Evolutionary conservation across 2,113 vertebrate genomes (phyloP), one percentile per base, ranked within the genome.

Genomic region (Edolisoma coerulescens): DNA sequence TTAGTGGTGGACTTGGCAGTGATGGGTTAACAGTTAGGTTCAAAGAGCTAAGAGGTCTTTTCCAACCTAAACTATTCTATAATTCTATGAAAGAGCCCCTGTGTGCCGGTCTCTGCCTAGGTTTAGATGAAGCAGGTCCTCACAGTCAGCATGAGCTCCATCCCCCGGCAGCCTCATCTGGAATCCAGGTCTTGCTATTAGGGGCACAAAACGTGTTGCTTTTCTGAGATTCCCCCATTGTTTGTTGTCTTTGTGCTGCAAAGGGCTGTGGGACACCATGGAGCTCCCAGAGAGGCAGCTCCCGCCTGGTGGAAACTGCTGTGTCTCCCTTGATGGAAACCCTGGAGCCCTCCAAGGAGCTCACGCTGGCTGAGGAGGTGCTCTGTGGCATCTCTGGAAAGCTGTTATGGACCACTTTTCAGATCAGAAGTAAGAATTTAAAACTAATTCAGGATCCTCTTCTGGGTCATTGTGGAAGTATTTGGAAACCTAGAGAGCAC

Each of bases 361-460:
- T 61, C 32, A 23, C 0, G 0, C 24, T 42, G 39, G 12, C 42
- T 59, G 56, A 75, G 35, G 35, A 50, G 7, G 15, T 64, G 42
- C 19, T 56, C 33, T 30, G 27, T 81, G 45, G 19, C 49, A 47
- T 65, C 41, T 70, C 71, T 35, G 32, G 32, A 61, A 61, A 80
- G 71, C 11, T 76, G 33, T n/a, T 69, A 33, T 2, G 5, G 30
- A 35, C 35, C 32, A 30, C 41, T 56, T 69, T 71, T 61, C 49
- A 63, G 16, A 47, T 16, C n/a, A 86, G 76, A 57, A 71, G 11
- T 15, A 26, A 39, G 47, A 71, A 74, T 74, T 49, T 39, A 19
- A 79, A 56, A 65, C 11, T 73, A 73, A 84, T 54, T 64, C 12
- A 35, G 23, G 44, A 54, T 53, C 23, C 19, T 74, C 26, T 45